A percentile compares a stretch with the other conserved stretches of the same genome.
These are phyloP conservation scores for Pelobates cultripes DNA, from an alignment of 2,797 vertebrate species.

Conservation along the genomic window DNA sequence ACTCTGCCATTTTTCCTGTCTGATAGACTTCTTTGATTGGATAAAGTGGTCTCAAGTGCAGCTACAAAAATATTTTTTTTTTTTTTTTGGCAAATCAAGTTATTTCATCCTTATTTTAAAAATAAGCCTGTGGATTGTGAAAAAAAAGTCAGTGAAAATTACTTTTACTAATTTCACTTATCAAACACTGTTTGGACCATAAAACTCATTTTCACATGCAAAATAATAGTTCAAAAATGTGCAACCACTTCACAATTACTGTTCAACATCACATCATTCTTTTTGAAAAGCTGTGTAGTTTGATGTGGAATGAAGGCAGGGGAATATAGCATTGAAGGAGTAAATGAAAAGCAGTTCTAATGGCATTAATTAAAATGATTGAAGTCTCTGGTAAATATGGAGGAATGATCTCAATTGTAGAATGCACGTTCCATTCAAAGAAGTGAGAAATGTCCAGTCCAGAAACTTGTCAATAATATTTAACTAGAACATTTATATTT, in stretches of 20 bases:
- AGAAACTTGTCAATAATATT: neutral
- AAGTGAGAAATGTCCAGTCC: neutral
- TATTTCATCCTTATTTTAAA: too few relatives aligned
- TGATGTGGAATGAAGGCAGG: constrained; percentile 1
- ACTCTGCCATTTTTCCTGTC: too few relatives aligned
- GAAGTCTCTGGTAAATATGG: neutral
- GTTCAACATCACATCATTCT: constrained; percentile 34
- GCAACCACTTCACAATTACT: constrained; percentile 35
- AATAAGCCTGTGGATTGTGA: too few relatives aligned
- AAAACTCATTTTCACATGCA: constrained; percentile 27
- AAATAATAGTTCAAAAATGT: neutral
- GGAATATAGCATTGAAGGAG: constrained; percentile 30
- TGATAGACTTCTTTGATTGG: too few relatives aligned
- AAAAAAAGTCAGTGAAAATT: too few relatives aligned
- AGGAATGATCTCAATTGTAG: neutral
- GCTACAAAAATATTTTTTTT: constrained; percentile 18
- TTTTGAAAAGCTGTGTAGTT: constrained; percentile 20
- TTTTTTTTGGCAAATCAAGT: too few relatives aligned
- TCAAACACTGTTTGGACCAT: constrained; percentile 24
- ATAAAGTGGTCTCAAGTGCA: neutral
- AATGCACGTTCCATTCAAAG: neutral
- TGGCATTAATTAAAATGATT: neutral
- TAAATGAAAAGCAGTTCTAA: neutral
- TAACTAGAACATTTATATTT: neutral
- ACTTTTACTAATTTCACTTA: constrained; percentile 47